A percentile compares a stretch with the other conserved stretches of the same genome.
phyloP scores from a whole-genome alignment of 2,888 invertebrate genomes.

The Tinea semifulvella region DNA sequence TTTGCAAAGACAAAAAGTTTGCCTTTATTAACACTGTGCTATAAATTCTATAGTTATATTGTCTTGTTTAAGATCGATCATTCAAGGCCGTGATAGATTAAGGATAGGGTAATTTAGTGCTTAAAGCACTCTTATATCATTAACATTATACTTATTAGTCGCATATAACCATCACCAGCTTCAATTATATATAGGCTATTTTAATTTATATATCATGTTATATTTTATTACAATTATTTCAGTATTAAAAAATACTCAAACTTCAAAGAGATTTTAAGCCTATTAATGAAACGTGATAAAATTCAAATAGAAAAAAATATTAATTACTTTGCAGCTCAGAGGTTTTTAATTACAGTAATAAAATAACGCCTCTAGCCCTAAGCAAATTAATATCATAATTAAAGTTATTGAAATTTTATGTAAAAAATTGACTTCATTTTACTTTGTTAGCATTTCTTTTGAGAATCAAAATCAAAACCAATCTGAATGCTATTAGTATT shows the following conservation, averaged over 20 bases:
- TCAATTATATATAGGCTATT: background rate
- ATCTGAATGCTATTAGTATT: too few species aligned
- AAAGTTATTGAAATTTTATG: too few species aligned
- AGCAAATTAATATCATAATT: too few species aligned
- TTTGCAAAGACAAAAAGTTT: conserved; percentile 18
- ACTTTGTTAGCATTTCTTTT: too few species aligned
- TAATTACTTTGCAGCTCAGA: background rate
- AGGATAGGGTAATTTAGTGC: conserved; percentile 38
- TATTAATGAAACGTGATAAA: background rate
- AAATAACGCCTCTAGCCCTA: too few species aligned
- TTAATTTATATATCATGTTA: background rate
- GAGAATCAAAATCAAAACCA: too few species aligned
- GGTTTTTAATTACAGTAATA: conserved; percentile 5
- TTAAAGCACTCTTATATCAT: conserved; percentile 37
- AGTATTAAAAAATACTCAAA: background rate
- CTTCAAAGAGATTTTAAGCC: background rate
- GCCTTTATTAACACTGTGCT: conserved; percentile 26
- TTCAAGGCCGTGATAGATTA: conserved; percentile 55
- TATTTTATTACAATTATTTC: too few species aligned
- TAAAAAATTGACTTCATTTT: too few species aligned
- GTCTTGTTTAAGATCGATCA: conserved; percentile 33
- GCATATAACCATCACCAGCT: background rate
- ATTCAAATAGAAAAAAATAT: conserved; percentile 6
- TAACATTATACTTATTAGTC: conserved; percentile 2
- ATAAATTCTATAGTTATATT: conserved; percentile 16